Evolutionary conservation across 2,797 vertebrate species (phyloP), one percentile per base, ranked within the genome.

Genomic region (Pantherophis vulpinus): DNA sequence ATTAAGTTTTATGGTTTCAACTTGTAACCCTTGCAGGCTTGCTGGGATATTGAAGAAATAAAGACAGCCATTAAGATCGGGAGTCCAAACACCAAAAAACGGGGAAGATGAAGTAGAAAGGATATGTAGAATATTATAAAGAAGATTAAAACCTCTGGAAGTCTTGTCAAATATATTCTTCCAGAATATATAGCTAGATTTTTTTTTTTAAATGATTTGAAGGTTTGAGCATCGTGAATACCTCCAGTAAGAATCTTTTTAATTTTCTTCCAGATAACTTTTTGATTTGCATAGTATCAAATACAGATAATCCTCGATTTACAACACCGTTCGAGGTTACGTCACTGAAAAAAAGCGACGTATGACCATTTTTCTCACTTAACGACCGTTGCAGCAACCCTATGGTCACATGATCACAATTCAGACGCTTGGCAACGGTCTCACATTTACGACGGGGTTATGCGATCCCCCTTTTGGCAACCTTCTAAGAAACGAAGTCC

Each of bases 1-100:
- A 88, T 94, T 91, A 91, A 86, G 32, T 92, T 94, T 94, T 94
- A 94, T 94, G 91, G 89, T 63, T 86, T 83, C 90, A 56, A 91
- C 93, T 91, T 93, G 87, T 55, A 89, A 91, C 90, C 90, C 16
- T 60, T 88, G 56, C 42, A 51, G 25, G 56, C 87, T 63, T 55
- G 16, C 93, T 88, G 58, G 58, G 66, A 83, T 91, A 29, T 55
- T 61, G 60, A 55, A 91, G 42, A 86, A 83, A 56, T 42, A 86
- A 93, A 66, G 29, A 2, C 66, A 25, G 55, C 59, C 60, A 6
- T 56, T 88, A 54, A 42, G 11, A 10, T 27, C 63, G 51, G 70
- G 58, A 23, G 23, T 14, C 93, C 54, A 16, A 74, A 32, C 37
- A 29, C 25, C 54, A 47, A 86, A 93, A 8, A 70, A 13, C 70